A percentile compares a stretch with the other conserved stretches of the same genome.
Conservation (phyloP, 2,797 vertebrate genomes). For the Poecilia velifera region DNA sequence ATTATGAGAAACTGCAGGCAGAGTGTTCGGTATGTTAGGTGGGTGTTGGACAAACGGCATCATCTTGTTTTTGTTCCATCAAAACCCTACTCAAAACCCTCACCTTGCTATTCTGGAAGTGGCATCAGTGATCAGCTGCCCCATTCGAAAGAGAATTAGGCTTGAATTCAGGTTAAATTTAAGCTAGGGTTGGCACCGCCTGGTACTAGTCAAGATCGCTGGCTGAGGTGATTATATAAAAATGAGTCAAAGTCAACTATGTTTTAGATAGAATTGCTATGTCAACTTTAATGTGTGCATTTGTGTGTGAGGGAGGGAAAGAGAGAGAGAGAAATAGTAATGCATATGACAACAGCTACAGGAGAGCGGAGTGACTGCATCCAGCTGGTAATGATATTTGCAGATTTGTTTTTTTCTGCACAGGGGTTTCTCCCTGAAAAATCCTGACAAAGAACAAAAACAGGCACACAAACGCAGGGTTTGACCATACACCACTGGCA, state of each 20-base stretch:
- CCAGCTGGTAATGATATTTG: constrained; percentile 31
- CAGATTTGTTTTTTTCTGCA: constrained; percentile 27
- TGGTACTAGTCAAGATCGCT: constrained; percentile 10
- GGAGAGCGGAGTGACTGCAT: background rate
- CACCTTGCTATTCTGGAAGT: background rate
- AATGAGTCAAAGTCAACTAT: constrained; percentile 18
- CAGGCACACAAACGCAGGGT: background rate
- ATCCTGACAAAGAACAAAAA: background rate
- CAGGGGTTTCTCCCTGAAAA: constrained; percentile 18
- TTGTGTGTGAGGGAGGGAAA: background rate
- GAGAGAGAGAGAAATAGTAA: background rate
- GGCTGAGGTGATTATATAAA: background rate
- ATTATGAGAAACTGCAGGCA: constrained; percentile 36
- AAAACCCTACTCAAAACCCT: background rate
- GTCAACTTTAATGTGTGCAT: background rate
- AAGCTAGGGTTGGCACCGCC: constrained; percentile 26
- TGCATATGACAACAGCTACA: background rate
- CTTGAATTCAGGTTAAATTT: constrained; percentile 8
- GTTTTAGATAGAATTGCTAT: background rate
- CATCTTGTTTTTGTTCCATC: background rate
- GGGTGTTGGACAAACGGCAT: constrained; percentile 13
- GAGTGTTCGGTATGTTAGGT: constrained; percentile 26
- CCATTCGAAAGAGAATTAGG: background rate
- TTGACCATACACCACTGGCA: background rate
- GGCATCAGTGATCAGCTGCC: background rate